Conservation (phyloP, 1,140 invertebrate species). For the Zaprionus gabonicus region DNA sequence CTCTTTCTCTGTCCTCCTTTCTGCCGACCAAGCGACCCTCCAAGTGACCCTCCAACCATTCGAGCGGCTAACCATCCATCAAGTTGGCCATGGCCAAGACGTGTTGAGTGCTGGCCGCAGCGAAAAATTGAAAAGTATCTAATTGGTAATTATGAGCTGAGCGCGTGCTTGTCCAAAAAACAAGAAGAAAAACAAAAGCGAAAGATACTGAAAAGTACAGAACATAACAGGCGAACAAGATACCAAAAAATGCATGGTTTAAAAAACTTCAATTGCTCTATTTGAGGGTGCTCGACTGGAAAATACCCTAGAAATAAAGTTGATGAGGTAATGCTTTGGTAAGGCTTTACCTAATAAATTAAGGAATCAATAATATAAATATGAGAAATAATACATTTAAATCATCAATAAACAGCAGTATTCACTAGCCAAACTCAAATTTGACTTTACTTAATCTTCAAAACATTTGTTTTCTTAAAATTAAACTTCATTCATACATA, state of each 20-base stretch:
- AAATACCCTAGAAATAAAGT: neutral
- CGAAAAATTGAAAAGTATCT: conserved; percentile 68
- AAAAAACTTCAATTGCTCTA: conserved; percentile 13
- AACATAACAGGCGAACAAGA: conserved; percentile 35
- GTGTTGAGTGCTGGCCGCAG: conserved; percentile 57
- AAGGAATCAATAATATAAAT: too few species aligned
- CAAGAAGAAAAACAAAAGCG: conserved; percentile 5
- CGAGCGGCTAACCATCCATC: conserved; percentile 37
- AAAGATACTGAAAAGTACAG: conserved; percentile 32
- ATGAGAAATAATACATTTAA: too few species aligned
- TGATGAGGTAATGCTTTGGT: neutral
- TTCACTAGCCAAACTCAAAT: too few species aligned
- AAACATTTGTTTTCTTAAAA: too few species aligned
- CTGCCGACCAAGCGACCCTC: neutral
- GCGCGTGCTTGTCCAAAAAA: conserved; percentile 60
- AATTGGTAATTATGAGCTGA: conserved; percentile 67
- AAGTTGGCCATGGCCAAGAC: conserved; percentile 45
- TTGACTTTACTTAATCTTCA: too few species aligned
- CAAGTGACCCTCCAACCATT: conserved; percentile 9
- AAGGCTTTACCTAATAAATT: too few species aligned
- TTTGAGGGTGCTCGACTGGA: neutral
- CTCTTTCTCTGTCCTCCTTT: neutral
- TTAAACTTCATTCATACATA: too few species aligned
- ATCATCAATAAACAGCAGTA: too few species aligned
- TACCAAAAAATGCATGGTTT: conserved; percentile 18